Evolutionary conservation across 2,113 vertebrate species (phyloP).

Genomic region (Triplophysa siluroides): DNA sequence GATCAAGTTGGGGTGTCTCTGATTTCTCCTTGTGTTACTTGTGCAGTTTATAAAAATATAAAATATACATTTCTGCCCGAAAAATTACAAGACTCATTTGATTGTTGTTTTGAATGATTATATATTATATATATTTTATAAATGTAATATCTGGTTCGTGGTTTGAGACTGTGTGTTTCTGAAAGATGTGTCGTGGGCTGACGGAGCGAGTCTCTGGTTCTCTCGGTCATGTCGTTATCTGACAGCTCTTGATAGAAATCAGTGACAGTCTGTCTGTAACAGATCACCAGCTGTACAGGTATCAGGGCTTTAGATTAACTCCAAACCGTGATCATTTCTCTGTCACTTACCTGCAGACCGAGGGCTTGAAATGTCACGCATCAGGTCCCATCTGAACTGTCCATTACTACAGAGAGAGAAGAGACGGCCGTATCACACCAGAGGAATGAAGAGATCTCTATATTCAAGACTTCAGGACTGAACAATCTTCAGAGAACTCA

Average conservation of each 20-base stretch:
- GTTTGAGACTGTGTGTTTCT: not conserved
- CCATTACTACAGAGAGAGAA: constrained; percentile 29
- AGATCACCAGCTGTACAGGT: constrained; percentile 1
- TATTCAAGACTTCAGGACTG: constrained; percentile 14
- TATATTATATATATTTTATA: too few species aligned
- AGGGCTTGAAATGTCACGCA: constrained; percentile 35
- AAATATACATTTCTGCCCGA: too few species aligned
- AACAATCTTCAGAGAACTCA: not conserved
- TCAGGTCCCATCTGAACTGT: constrained; percentile 6
- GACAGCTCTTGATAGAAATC: constrained; percentile 37
- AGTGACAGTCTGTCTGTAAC: constrained; percentile 16
- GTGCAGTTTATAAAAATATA: too few species aligned
- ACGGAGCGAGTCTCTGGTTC: constrained; percentile 12
- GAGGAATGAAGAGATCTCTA: constrained; percentile 41
- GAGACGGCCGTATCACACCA: constrained; percentile 25
- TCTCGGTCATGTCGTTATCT: constrained; percentile 25
- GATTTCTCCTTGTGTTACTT: too few species aligned
- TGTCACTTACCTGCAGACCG: constrained; percentile 38
- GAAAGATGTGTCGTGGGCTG: not conserved
- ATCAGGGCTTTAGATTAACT: constrained; percentile 34
- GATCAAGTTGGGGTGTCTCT: too few species aligned
- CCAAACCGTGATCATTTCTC: constrained; percentile 25
- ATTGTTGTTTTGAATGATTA: too few species aligned
- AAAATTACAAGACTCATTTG: too few species aligned
- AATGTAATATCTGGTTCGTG: not conserved